Percentiles rank a stretch among this genome's conserved stretches.
phyloP scores from a whole-genome alignment of 2,797 vertebrate species.

The Vultur gryphus region DNA sequence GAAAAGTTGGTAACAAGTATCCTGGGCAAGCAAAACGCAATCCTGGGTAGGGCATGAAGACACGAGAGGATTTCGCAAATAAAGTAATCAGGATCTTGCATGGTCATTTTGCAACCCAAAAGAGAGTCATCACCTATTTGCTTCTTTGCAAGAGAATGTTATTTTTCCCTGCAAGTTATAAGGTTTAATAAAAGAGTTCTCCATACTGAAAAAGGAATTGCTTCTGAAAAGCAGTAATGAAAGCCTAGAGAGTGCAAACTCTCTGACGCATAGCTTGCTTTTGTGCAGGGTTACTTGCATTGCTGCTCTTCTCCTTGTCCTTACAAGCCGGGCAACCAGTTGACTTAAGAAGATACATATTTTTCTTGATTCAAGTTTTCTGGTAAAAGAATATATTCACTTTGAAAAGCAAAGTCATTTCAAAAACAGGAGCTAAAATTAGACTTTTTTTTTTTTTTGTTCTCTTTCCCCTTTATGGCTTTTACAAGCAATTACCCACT shows the following conservation, averaged over 20 bases:
- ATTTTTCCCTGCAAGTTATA: neutral
- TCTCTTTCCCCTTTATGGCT: neutral
- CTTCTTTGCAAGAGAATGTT: neutral
- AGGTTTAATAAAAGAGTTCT: neutral
- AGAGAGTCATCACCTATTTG: neutral
- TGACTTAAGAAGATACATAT: neutral
- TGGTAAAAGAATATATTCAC: constrained; percentile 1
- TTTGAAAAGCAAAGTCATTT: constrained; percentile 40
- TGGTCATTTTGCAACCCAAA: neutral
- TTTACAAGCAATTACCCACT: constrained; percentile 61
- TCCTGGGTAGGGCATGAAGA: neutral
- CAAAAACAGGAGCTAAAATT: constrained; percentile 38
- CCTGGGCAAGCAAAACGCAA: neutral
- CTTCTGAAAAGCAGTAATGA: neutral
- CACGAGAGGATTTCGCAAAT: neutral
- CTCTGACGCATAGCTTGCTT: neutral
- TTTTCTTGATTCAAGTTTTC: constrained; percentile 22
- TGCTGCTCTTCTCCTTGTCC: neutral
- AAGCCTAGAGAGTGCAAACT: neutral
- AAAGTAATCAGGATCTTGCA: neutral
- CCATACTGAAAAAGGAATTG: neutral
- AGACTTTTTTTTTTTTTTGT: neutral
- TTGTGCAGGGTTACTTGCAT: neutral
- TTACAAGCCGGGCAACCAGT: neutral
- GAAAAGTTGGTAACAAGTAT: neutral